Evolutionary conservation across 2,888 invertebrate genomes (phyloP), one percentile per base, ranked within the genome.

Genomic region (Euplexia lucipara): DNA sequence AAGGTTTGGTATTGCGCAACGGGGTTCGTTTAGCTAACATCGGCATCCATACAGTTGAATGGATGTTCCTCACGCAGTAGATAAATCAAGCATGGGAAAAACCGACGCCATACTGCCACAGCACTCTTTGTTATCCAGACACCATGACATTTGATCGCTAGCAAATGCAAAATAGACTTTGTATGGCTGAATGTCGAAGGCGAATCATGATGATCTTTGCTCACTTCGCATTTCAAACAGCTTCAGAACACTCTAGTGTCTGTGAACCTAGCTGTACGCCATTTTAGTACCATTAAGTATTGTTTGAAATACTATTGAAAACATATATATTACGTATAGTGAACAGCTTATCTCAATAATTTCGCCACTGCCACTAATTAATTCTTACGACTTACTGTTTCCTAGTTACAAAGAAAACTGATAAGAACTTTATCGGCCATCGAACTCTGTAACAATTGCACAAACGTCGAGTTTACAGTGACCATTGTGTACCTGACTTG

Each of bases 361-460:
- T 88, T 88, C 75, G 84, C 84, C 69, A 83, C 69, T 72, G 66
- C 78, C 83, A n/a, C n/a, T 88, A 90, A 91, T 91, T 91, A 89
- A 89, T 90, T 88, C 84, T 89, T 87, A 83, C 85, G 84, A 83
- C 82, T 85, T 68, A 83, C 85, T 74, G 81, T 91, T 91, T 87
- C 83, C 84, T 83, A 80, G 78, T 84, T 85, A 87, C 83, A 90
- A 92, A 91, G 91, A 92, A 91, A 87, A 84, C 86, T 89, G 94
- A 94, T 93, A 94, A 92, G 90, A 83, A 77, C 70, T 86, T 88
- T 93, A 94, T 94, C 94, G 92, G 90, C 60, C 92, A 90, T 84
- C 78, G 92, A 93, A 90, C 93, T 91, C 79, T 49, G 72, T 76
- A 82, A 84, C 83, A 87, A 88, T 91, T 89, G 86, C 86, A 85